phyloP scores from a whole-genome alignment of 2,888 invertebrate genomes.

The Lasioglossum malachurum region DNA sequence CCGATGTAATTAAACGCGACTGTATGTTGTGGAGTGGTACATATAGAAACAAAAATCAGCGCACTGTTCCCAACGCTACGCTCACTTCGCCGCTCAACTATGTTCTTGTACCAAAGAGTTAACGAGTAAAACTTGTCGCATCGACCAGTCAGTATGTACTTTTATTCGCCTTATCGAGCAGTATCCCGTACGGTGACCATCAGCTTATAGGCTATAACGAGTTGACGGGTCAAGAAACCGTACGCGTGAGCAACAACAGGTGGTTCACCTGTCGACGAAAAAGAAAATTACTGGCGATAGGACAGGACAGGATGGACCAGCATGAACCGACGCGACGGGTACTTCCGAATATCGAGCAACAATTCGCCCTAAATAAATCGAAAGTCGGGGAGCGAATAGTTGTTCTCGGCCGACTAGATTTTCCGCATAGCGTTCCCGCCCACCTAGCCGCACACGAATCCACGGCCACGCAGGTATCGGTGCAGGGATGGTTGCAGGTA shows the following conservation, averaged over 20 bases:
- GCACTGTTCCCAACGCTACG: too few species aligned
- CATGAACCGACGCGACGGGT: background rate
- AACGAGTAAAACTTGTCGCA: background rate
- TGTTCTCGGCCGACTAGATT: background rate
- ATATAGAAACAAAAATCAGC: too few species aligned
- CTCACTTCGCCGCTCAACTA: too few species aligned
- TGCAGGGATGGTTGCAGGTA: background rate
- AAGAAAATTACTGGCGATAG: background rate
- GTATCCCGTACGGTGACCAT: background rate
- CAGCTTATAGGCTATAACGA: background rate
- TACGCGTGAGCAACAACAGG: slow-evolving; percentile 1
- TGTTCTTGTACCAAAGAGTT: background rate
- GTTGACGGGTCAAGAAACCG: background rate
- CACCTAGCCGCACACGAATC: background rate
- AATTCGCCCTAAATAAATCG: too few species aligned
- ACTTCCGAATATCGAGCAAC: background rate
- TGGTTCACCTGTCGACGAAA: background rate
- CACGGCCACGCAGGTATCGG: background rate
- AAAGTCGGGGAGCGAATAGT: background rate
- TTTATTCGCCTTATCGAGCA: background rate
- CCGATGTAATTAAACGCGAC: too few species aligned
- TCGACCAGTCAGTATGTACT: background rate
- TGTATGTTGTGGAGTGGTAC: too few species aligned
- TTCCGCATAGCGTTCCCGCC: slow-evolving; percentile 16
- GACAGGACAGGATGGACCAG: background rate